phyloP scores from a whole-genome alignment of 37 sponge, comb jelly and placozoan species.

The Beroe forskalii region DNA sequence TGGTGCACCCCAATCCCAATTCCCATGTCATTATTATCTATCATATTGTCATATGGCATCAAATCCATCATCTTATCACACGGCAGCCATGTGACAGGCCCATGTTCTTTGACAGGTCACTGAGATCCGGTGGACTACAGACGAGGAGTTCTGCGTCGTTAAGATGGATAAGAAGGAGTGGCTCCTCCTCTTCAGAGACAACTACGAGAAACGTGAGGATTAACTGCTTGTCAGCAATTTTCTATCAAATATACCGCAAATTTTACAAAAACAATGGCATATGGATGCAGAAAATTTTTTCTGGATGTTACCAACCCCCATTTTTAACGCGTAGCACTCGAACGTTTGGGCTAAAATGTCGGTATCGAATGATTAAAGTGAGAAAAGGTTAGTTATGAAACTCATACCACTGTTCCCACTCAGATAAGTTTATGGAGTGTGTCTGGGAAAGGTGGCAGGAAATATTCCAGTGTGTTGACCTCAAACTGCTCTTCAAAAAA shows the following conservation, averaged over 20 bases:
- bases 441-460: slow-evolving; percentile 52
- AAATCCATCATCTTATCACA: no score
- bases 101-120: not conserved
- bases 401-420: no score
- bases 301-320: not conserved
- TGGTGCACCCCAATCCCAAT: no score
- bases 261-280: no score
- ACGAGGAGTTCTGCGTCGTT: not conserved
- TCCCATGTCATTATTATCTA: no score
- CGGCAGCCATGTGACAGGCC: no score
- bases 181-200: slow-evolving; percentile 45
- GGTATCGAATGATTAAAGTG: no score
- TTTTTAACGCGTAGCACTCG: not conserved
- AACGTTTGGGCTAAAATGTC: no score
- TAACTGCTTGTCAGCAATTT: not conserved
- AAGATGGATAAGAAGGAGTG: slow-evolving; percentile 34
- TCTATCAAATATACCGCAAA: not conserved
- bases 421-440: slow-evolving; percentile 53
- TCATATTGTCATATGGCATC: no score
- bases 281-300: no score
- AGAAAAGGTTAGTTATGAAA: no score
- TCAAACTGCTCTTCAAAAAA: slow-evolving; percentile 1
- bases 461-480: slow-evolving; percentile 29
- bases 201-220: slow-evolving; percentile 45
- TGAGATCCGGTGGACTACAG: not conserved